Base-by-base conservation (phyloP, 2,113 vertebrate genomes). In the Thunnus thynnus region DNA sequence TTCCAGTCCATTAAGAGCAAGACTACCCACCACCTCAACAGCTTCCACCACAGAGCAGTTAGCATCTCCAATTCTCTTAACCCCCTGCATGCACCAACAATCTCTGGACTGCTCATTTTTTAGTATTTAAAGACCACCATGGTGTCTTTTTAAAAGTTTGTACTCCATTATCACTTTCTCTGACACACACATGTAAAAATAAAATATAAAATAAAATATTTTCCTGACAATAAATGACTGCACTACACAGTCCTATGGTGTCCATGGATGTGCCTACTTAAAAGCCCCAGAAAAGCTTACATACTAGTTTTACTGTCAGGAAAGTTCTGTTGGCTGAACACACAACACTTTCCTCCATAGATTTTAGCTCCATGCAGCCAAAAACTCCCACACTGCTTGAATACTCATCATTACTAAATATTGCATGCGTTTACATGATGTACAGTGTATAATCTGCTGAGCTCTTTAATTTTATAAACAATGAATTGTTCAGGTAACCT, bases 21-120 rank as follows among this genome's bases (percentile, higher is more conserved):
- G 30, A 54, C 75, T 30, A 56, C 83, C 68, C 62, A 74, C 55
- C 17, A 54, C 14, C 44, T 76, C 72, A 60, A 27, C 25, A 44
- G 66, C 30, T 20, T 54, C 51, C 50, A 76, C 76, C 69, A 67
- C 32, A 32, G 47, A 79, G 82, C 32, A 13, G 44, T 68, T 5
- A 68, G 30, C 27, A 71, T 71, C 36, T 74, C 60, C 71, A 84
- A 64, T 82, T 72, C 81, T 80, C 58, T 84, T 84, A 51, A 36
- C 55, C 51, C 61, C 52, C 72, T 62, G 67, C 68, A 62, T 41
- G 22, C 52, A 57, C 64, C 51, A n/a, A 66, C 62, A 41, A 25
- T 71, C 30, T 41, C 46, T 32, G 9, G 27, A 57, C 52, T 44
- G 69, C 69, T 80, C 65, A 64, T 63, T 78, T 63, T 48, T 66